Evolutionary conservation across 1,140 invertebrate genomes (phyloP), one percentile per base, ranked within the genome.

Genomic region (Drosophila pruinosa): DNA sequence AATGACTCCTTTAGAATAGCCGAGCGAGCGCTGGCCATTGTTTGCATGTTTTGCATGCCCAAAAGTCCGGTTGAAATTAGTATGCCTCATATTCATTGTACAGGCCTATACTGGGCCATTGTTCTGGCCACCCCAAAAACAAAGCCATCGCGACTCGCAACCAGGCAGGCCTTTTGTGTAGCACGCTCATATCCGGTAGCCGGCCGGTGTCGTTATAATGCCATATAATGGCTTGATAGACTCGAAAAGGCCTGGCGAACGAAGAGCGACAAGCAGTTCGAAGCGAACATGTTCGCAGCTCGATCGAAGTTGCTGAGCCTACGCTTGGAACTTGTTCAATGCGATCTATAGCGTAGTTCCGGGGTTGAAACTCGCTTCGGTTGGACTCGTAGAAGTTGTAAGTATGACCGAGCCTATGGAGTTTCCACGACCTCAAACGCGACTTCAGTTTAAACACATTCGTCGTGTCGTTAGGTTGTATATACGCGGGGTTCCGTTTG

Each of bases 151-250:
- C 24, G 12, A 38, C 24, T 15, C 12, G 6, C 12, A 14, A 14
- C 7, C 22, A 48, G 38, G 43, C 73, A 58, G 45, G 74, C 77
- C 82, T 85, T 85, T 85, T 86, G 47, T 72, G 82, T 75, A 78
- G 75, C 78, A 74, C 70, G 73, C 57, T 65, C 74, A 85, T 86
- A 86, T 88, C 78, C 82, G 81, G 77, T 81, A 86, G 61, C 65
- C 72, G 65, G 58, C 65, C 64, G 63, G 70, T 61, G 36, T 61
- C 19, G 38, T 36, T 69, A 26, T 70, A 76, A 50, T 75, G 61
- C 61, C 54, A 85, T 69, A 72, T 79, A 70, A 73, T 80, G 77
- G 52, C 72, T 76, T 80, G 72, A 76, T 79, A 85, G 59, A 52
- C 19, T 21, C 41, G 15, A 52, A 58, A 36, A 59, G 61, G 48